These are phyloP conservation scores for Belgica antarctica DNA, from an alignment of 2,888 invertebrate genomes.

Conservation along the genomic window DNA sequence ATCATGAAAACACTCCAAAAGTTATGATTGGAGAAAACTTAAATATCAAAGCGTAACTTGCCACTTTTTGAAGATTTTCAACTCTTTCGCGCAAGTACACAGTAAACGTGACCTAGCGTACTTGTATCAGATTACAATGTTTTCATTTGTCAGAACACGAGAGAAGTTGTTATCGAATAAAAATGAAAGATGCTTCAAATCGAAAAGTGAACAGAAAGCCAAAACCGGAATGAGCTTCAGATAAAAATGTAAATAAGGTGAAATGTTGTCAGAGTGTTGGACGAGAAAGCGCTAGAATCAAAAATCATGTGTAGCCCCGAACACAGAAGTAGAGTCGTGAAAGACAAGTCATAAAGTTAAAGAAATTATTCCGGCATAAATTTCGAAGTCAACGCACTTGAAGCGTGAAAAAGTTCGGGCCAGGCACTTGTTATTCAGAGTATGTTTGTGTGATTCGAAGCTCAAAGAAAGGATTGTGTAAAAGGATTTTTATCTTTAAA, in stretches of 20 bases:
- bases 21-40: too few relatives aligned
- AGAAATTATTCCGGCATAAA: too few relatives aligned
- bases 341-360: neutral
- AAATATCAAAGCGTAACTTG: neutral
- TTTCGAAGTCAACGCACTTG: too few relatives aligned
- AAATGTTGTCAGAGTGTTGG: neutral
- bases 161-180: constrained; percentile 13
- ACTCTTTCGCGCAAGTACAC: too few relatives aligned
- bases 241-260: constrained; percentile 8
- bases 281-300: too few relatives aligned
- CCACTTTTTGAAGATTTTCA: too few relatives aligned
- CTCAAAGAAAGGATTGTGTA: too few relatives aligned
- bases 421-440: neutral
- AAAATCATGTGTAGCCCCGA: too few relatives aligned
- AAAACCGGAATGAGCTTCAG: constrained; percentile 15
- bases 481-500: neutral
- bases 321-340: neutral
- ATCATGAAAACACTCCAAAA: too few relatives aligned
- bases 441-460: constrained; percentile 7
- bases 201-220: neutral
- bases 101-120: constrained; percentile 41
- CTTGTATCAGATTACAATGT: constrained; percentile 38
- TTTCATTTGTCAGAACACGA: constrained; percentile 29
- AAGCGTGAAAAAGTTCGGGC: too few relatives aligned
- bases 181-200: neutral